phyloP scores from a whole-genome alignment of 2,888 invertebrate species.

The Priocnemis perturbator region DNA sequence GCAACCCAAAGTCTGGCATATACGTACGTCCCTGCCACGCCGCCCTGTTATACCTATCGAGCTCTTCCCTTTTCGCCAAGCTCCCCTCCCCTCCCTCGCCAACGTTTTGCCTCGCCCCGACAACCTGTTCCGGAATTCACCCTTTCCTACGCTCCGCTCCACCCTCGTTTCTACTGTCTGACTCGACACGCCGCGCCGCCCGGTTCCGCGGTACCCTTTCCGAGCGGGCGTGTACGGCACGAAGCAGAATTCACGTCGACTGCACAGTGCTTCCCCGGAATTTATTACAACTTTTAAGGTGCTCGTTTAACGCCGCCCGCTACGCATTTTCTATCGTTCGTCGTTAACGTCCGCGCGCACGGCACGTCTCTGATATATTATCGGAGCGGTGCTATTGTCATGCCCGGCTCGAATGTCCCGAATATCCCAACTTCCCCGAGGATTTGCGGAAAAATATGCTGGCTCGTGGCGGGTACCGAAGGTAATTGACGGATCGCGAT shows the following conservation, averaged over 20 bases:
- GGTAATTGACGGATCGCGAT: too few relatives aligned
- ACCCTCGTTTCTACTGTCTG: constrained; percentile 25
- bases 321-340: constrained; percentile 4
- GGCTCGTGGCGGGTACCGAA: too few relatives aligned
- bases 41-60: not conserved
- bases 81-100: constrained; percentile 19
- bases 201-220: constrained; percentile 7
- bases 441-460: too few relatives aligned
- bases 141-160: constrained; percentile 23
- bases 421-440: too few relatives aligned
- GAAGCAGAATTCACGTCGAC: constrained; percentile 43
- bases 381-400: too few relatives aligned
- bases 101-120: constrained; percentile 26
- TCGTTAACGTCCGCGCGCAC: not conserved
- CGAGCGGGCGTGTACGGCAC: constrained; percentile 26
- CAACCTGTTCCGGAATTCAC: constrained; percentile 42
- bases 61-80: constrained; percentile 11
- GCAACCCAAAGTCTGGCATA: constrained; percentile 53
- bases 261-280: constrained; percentile 28
- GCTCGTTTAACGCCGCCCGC: constrained; percentile 9
- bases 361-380: too few relatives aligned
- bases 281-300: constrained; percentile 42
- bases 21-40: constrained; percentile 15
- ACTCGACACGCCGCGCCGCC: constrained; percentile 18
- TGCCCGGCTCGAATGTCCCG: too few relatives aligned